A percentile compares a stretch with the other conserved stretches of the same genome.
These are phyloP conservation scores for Pantherophis guttatus DNA, from an alignment of 2,113 vertebrate genomes.

Conservation along the genomic window DNA sequence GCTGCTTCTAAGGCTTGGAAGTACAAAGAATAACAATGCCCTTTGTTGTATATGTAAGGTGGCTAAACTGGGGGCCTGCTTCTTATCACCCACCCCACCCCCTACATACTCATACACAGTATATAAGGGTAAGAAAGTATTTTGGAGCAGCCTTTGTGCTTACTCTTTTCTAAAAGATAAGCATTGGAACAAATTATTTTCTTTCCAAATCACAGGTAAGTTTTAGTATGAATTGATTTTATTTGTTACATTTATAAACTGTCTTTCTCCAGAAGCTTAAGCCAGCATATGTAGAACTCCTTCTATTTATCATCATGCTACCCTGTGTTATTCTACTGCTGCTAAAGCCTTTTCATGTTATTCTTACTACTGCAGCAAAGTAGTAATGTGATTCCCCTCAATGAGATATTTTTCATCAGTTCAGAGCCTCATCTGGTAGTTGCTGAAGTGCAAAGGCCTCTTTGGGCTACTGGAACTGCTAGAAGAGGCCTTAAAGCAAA, in stretches of 20 bases:
- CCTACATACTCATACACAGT: background rate
- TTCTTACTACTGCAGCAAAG: background rate
- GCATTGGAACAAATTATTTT: background rate
- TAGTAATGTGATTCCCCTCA: background rate
- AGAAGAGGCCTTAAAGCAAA: background rate
- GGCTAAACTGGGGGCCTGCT: background rate
- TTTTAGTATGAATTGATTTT: background rate
- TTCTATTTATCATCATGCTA: background rate
- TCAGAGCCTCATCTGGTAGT: background rate
- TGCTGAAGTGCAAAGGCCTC: background rate
- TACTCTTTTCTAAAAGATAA: background rate
- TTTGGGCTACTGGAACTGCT: background rate
- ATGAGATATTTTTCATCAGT: background rate
- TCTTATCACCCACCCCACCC: background rate
- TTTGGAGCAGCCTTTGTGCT: background rate
- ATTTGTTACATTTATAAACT: background rate
- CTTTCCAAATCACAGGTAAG: background rate
- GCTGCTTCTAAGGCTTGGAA: background rate
- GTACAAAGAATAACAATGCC: background rate
- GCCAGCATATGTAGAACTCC: background rate
- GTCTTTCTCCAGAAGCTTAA: background rate
- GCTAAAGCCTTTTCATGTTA: background rate
- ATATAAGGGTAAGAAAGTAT: background rate
- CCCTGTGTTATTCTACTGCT: background rate
- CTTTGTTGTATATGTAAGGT: background rate